Evolutionary conservation across 2,797 vertebrate genomes (phyloP).

Genomic region (Pachyuromys duprasi): DNA sequence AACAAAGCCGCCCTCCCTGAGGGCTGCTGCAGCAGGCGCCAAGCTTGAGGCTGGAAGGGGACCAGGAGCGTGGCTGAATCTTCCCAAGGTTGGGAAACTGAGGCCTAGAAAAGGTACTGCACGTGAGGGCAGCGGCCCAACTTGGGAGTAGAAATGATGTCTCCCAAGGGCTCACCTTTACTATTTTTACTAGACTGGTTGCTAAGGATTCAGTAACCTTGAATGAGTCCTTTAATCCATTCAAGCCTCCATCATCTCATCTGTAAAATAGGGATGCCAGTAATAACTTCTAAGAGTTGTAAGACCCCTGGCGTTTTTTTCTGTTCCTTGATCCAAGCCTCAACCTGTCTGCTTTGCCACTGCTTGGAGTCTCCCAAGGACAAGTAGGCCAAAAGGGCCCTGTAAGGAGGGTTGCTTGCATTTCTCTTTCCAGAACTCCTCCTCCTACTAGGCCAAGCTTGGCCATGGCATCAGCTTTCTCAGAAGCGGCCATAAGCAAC

Average conservation of each 20-base stretch:
- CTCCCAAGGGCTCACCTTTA: not conserved
- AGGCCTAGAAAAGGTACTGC: not conserved
- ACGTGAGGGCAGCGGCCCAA: not conserved
- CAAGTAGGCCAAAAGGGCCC: slow-evolving; percentile 2
- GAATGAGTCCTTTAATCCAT: not conserved
- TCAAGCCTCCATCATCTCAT: not conserved
- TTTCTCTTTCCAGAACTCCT: slow-evolving; percentile 53
- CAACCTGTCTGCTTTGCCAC: slow-evolving; percentile 65
- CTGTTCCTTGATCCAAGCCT: no score
- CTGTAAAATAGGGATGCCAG: slow-evolving; percentile 16
- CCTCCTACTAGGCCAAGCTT: slow-evolving; percentile 37
- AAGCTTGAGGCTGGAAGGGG: not conserved
- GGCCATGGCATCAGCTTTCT: slow-evolving; percentile 69
- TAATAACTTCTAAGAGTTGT: not conserved
- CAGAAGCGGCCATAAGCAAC: slow-evolving; percentile 64
- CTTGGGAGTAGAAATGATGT: not conserved
- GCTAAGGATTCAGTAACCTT: not conserved
- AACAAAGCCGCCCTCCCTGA: slow-evolving; percentile 11
- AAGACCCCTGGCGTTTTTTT: not conserved
- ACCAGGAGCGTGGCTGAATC: not conserved
- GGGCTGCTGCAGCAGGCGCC: not conserved
- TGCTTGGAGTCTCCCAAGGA: slow-evolving; percentile 69
- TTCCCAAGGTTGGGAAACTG: slow-evolving; percentile 34
- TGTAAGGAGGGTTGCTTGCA: slow-evolving; percentile 15
- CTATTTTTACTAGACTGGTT: not conserved